Conservation (phyloP, 2,888 invertebrate genomes). For the Zygogramma bicolorata region DNA sequence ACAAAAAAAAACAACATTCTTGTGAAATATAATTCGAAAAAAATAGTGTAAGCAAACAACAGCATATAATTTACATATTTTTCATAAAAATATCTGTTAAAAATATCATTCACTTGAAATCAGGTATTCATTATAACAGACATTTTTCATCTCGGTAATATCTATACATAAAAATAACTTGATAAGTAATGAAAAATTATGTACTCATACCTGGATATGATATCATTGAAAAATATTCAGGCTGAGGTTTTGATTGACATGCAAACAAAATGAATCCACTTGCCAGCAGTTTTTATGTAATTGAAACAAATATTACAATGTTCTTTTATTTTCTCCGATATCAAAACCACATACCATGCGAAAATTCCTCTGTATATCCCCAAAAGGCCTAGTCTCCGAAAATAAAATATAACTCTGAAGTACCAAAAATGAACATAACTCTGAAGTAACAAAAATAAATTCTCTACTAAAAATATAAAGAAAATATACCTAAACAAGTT, state of each 20-base stretch:
- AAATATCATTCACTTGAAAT: background rate
- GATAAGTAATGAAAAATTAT: background rate
- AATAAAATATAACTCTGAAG: too few species aligned
- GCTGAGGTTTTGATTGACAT: background rate
- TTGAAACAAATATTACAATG: background rate
- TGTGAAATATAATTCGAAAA: too few species aligned
- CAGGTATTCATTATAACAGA: background rate
- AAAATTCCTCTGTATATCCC: background rate
- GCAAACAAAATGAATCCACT: background rate
- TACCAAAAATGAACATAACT: too few species aligned
- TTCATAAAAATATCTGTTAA: background rate
- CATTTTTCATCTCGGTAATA: background rate
- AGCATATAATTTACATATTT: background rate
- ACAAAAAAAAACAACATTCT: too few species aligned
- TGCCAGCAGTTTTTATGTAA: background rate
- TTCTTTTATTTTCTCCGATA: background rate
- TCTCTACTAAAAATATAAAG: too few species aligned
- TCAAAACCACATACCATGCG: conserved; percentile 15
- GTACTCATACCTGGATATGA: background rate
- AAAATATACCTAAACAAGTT: too few species aligned
- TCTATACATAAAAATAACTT: background rate
- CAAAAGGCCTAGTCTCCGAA: too few species aligned
- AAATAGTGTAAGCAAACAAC: too few species aligned
- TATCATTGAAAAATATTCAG: background rate
- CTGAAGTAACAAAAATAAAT: too few species aligned